Evolutionary conservation across 1,140 invertebrate genomes (phyloP).

Genomic region (Zophobas atratus): DNA sequence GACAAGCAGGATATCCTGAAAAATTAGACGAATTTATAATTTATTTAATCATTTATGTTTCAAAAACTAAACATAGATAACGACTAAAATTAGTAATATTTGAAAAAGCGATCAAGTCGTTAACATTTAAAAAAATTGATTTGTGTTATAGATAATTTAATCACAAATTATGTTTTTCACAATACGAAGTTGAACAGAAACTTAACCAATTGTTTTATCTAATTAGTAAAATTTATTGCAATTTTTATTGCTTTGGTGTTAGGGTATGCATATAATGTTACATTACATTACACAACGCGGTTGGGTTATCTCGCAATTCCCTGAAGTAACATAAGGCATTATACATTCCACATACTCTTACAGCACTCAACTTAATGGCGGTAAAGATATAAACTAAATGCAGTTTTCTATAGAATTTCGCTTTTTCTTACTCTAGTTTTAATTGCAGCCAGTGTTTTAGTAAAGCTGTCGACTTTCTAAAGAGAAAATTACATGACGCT

Average conservation of each 20-base stretch:
- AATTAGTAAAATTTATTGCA: background rate
- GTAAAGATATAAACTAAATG: background rate
- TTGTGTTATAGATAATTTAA: too few relatives aligned
- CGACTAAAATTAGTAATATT: too few relatives aligned
- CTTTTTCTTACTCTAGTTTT: background rate
- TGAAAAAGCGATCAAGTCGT: too few relatives aligned
- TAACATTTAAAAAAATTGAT: too few relatives aligned
- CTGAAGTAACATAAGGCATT: slow-evolving; percentile 37
- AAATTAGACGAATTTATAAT: too few relatives aligned
- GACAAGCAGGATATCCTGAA: too few relatives aligned
- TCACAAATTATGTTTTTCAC: too few relatives aligned
- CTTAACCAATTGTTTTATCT: slow-evolving; percentile 5
- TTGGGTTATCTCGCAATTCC: slow-evolving; percentile 37
- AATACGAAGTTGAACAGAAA: too few relatives aligned
- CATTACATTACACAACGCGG: slow-evolving; percentile 17
- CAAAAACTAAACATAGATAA: too few relatives aligned
- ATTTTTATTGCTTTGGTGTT: slow-evolving; percentile 24
- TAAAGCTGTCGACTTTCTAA: background rate
- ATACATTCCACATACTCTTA: slow-evolving; percentile 3
- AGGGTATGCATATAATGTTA: slow-evolving; percentile 21
- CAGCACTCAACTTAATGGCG: slow-evolving; percentile 4
- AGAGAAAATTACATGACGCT: background rate
- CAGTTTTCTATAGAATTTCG: background rate
- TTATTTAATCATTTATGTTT: too few relatives aligned
- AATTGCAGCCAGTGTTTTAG: background rate